Evolutionary conservation across 2,888 invertebrate species (phyloP).

Genomic region (Allophyes oxyacanthae): DNA sequence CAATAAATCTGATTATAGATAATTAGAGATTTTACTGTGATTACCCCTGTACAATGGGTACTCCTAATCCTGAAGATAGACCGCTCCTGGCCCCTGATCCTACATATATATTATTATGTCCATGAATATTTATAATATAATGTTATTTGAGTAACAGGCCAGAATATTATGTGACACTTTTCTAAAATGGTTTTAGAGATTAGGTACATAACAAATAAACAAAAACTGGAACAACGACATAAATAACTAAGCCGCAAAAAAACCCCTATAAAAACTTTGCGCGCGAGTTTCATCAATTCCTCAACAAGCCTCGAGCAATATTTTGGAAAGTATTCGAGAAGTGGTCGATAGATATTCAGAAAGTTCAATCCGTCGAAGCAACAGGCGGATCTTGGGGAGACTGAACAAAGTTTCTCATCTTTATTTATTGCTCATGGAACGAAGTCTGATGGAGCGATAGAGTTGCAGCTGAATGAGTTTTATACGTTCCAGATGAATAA

Average conservation of each 20-base stretch:
- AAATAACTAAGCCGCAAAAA: slow-evolving; percentile 10
- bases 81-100: too few species aligned
- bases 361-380: slow-evolving; percentile 58
- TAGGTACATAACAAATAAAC: too few species aligned
- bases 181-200: too few species aligned
- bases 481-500: slow-evolving; percentile 1
- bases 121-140: too few species aligned
- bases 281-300: slow-evolving; percentile 44
- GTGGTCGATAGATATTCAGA: slow-evolving; percentile 60
- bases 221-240: not conserved
- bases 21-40: too few species aligned
- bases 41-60: too few species aligned
- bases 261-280: slow-evolving; percentile 29
- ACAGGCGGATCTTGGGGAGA: slow-evolving; percentile 50
- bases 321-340: slow-evolving; percentile 54
- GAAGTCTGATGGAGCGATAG: slow-evolving; percentile 10
- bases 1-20: too few species aligned
- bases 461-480: slow-evolving; percentile 16
- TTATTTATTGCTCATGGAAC: slow-evolving; percentile 45
- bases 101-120: too few species aligned
- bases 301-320: slow-evolving; percentile 46
- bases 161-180: too few species aligned
- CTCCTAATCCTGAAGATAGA: too few species aligned
- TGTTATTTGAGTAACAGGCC: too few species aligned
- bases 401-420: slow-evolving; percentile 37